Conservation (phyloP, 1,140 invertebrate species). For the Drosophila seguyi region DNA sequence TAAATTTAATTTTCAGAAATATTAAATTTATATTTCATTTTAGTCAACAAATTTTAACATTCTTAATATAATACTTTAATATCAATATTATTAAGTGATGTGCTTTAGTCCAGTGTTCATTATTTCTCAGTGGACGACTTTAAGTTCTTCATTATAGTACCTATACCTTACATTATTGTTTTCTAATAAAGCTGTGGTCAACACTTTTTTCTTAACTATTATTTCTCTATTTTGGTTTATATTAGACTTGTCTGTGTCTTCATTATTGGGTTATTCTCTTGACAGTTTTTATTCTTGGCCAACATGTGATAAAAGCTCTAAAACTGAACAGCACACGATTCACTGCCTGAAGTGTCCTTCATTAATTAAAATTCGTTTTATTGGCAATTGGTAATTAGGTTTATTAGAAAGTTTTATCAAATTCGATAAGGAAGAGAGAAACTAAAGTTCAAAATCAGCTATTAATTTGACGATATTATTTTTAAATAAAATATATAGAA, state of each 20-base stretch:
- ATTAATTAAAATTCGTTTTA: background rate
- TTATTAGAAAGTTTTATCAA: background rate
- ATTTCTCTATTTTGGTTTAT: background rate
- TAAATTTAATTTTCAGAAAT: too few relatives aligned
- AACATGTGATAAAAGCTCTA: background rate
- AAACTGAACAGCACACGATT: background rate
- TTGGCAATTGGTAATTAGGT: background rate
- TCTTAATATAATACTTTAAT: too few relatives aligned
- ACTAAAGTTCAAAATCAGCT: background rate
- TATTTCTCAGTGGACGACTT: too few relatives aligned
- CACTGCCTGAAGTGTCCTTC: background rate
- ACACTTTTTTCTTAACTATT: background rate
- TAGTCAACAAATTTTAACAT: too few relatives aligned
- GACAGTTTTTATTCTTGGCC: slow-evolving; percentile 28
- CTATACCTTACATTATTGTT: too few relatives aligned
- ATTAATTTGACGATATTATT: background rate
- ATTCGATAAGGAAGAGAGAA: too few relatives aligned
- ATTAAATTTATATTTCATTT: too few relatives aligned
- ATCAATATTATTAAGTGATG: background rate
- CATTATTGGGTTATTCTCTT: slow-evolving; percentile 43
- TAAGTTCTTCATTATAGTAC: background rate
- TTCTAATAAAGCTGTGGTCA: background rate
- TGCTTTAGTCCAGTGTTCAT: too few relatives aligned
- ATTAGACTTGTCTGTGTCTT: slow-evolving; percentile 25
- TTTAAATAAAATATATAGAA: background rate